Evolutionary conservation across 2,797 vertebrate genomes (phyloP).

Genomic region (Anguilla megastoma): DNA sequence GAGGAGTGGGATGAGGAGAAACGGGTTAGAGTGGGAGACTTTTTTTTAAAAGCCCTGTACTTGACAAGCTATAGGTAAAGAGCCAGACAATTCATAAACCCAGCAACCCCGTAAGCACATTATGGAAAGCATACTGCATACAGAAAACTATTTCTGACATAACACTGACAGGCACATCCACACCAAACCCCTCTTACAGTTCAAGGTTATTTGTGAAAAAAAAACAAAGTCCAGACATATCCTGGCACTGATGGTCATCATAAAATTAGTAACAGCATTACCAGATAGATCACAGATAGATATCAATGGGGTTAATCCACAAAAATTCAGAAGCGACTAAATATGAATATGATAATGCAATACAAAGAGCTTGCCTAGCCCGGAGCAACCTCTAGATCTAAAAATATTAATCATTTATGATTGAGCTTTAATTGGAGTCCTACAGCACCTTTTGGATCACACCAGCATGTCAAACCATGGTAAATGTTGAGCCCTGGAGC

Average conservation of each 20-base stretch:
- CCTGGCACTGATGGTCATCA: neutral
- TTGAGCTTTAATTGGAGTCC: constrained; percentile 61
- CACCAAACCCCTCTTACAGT: neutral
- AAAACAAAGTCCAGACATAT: neutral
- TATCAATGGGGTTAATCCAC: neutral
- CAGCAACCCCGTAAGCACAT: neutral
- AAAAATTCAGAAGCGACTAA: neutral
- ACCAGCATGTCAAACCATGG: constrained; percentile 40
- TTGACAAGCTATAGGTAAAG: neutral
- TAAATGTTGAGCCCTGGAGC: neutral
- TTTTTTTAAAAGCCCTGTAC: neutral
- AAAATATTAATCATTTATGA: constrained; percentile 55
- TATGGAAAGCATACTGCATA: neutral
- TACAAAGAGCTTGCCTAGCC: constrained; percentile 1
- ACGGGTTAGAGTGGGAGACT: neutral
- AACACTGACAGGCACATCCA: neutral
- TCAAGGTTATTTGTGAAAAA: neutral
- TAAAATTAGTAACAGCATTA: neutral
- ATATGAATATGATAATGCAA: neutral
- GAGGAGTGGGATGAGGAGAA: constrained; percentile 34
- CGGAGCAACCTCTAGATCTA: constrained; percentile 42
- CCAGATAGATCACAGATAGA: neutral
- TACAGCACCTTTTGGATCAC: constrained; percentile 57
- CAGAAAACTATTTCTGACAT: neutral
- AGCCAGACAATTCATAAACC: neutral